Conservation (phyloP, 1,140 invertebrate genomes). For the Musca domestica region DNA sequence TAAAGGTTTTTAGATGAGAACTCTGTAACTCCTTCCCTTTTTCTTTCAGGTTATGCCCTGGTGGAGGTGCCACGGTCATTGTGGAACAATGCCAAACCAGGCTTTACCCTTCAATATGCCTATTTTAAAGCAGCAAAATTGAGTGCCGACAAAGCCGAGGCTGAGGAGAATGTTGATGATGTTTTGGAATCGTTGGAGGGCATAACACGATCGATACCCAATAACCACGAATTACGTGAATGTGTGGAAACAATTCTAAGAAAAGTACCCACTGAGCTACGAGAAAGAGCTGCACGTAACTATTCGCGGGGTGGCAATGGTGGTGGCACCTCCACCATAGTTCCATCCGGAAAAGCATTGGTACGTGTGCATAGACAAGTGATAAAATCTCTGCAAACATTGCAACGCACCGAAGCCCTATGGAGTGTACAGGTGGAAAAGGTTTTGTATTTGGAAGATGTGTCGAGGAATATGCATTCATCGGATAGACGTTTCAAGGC, state of each 20-base stretch:
- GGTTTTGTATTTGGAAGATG: slow-evolving; percentile 83
- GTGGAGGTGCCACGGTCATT: slow-evolving; percentile 91
- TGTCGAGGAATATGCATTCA: slow-evolving; percentile 75
- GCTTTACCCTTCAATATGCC: slow-evolving; percentile 78
- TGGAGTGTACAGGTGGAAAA: slow-evolving; percentile 84
- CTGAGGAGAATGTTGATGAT: slow-evolving; percentile 94
- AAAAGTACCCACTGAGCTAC: slow-evolving; percentile 77
- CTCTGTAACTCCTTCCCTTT: not conserved
- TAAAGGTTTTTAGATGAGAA: not conserved
- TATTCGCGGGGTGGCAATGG: slow-evolving; percentile 64
- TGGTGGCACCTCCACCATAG: slow-evolving; percentile 66
- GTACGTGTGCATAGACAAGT: slow-evolving; percentile 80
- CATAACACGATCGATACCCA: slow-evolving; percentile 65
- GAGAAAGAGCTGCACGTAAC: slow-evolving; percentile 58
- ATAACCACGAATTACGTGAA: slow-evolving; percentile 65
- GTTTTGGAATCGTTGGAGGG: slow-evolving; percentile 82
- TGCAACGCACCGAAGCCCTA: slow-evolving; percentile 87
- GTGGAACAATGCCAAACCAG: slow-evolving; percentile 81
- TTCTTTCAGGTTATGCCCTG: slow-evolving; percentile 79
- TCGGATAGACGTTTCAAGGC: slow-evolving; percentile 75
- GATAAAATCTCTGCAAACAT: slow-evolving; percentile 83
- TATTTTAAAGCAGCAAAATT: slow-evolving; percentile 98
- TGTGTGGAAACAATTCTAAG: slow-evolving; percentile 85
- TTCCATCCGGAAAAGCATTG: slow-evolving; percentile 77
- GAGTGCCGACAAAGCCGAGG: slow-evolving; percentile 93